Conservation (phyloP, 2,797 vertebrate species). For the Sebastes flavidus region DNA sequence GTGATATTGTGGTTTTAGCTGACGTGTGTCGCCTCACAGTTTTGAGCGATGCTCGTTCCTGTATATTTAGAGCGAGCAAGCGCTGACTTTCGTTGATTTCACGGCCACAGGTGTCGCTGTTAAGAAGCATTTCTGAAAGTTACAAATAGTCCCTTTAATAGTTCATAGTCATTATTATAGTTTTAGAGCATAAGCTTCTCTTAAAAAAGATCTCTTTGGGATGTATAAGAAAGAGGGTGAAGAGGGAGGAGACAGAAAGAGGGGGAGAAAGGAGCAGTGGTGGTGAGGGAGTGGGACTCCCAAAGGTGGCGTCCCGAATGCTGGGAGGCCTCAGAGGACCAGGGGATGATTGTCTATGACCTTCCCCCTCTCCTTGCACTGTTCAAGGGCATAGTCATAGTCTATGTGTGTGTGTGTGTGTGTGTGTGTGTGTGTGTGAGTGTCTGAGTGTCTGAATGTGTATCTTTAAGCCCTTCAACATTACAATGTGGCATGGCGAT, state of each 20-base stretch:
- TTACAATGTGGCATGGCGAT: background rate
- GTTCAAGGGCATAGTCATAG: slow-evolving; percentile 64
- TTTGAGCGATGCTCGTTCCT: too few species aligned
- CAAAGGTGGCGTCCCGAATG: slow-evolving; percentile 71
- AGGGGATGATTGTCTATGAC: slow-evolving; percentile 71
- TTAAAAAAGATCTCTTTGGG: background rate
- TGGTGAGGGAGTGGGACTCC: slow-evolving; percentile 52
- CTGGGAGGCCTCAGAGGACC: slow-evolving; percentile 63
- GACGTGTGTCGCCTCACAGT: too few species aligned
- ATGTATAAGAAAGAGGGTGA: background rate
- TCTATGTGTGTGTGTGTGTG: slow-evolving; percentile 4
- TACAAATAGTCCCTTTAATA: background rate
- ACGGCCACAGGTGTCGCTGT: too few species aligned
- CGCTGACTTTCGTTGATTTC: too few species aligned
- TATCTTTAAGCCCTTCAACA: slow-evolving; percentile 1
- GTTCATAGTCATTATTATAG: background rate
- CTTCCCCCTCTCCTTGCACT: slow-evolving; percentile 59
- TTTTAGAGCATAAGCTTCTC: background rate
- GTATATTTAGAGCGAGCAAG: too few species aligned
- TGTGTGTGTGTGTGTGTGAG: background rate
- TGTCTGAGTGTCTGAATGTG: background rate
- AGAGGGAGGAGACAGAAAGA: background rate
- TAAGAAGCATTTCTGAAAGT: too few species aligned
- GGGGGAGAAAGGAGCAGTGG: slow-evolving; percentile 1
- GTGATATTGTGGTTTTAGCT: too few species aligned